Evolutionary conservation across 2,888 invertebrate species (phyloP).

Genomic region (Netelia virgata): DNA sequence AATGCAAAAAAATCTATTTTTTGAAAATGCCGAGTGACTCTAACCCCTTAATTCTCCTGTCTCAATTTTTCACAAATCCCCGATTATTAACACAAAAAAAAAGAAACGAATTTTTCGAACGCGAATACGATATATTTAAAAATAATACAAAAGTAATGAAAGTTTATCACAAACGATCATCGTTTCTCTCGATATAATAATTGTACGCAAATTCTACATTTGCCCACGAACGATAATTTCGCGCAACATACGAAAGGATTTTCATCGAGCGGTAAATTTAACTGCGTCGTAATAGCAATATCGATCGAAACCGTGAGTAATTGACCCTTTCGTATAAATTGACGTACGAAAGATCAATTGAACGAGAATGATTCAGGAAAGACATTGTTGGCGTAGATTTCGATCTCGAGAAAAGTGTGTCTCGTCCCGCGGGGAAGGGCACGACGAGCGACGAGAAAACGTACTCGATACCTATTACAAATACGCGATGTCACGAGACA

Average conservation of each 20-base stretch:
- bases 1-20: too few species aligned
- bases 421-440: not conserved
- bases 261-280: not conserved
- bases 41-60: not conserved
- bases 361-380: constrained; percentile 52
- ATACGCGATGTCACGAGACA: not conserved
- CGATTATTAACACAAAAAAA: too few species aligned
- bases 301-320: constrained; percentile 39
- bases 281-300: constrained; percentile 5
- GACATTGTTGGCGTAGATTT: constrained; percentile 33
- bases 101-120: too few species aligned
- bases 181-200: too few species aligned
- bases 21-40: too few species aligned
- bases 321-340: constrained; percentile 42
- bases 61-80: not conserved
- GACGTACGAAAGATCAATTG: constrained; percentile 50
- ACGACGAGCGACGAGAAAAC: not conserved
- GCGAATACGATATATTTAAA: too few species aligned
- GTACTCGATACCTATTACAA: not conserved
- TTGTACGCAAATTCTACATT: not conserved
- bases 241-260: not conserved
- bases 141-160: too few species aligned
- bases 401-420: not conserved
- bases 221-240: not conserved
- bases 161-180: too few species aligned